A percentile compares a stretch with the other conserved stretches of the same genome.
These are phyloP conservation scores for Sphaerodactylus townsendi DNA, from an alignment of 2,113 vertebrate species.

Conservation along the genomic window DNA sequence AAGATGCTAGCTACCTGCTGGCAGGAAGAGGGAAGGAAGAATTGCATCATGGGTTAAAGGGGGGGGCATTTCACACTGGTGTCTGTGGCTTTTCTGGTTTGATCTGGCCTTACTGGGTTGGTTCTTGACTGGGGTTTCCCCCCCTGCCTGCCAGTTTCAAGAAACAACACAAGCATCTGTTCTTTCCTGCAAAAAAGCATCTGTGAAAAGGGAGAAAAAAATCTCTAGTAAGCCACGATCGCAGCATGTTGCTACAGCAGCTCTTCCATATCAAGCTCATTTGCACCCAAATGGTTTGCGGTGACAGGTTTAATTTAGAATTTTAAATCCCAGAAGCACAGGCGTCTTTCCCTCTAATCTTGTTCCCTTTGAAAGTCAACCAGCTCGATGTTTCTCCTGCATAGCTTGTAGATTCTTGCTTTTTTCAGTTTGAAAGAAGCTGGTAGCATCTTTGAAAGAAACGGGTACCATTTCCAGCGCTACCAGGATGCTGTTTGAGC, in stretches of 20 bases:
- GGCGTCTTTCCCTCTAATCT: too few relatives aligned
- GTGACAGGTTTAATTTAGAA: neutral
- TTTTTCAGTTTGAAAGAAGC: neutral
- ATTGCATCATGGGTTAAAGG: neutral
- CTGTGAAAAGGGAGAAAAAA: neutral
- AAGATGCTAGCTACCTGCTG: neutral
- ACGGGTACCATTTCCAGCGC: too few relatives aligned
- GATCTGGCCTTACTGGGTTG: neutral
- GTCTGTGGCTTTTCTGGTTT: neutral
- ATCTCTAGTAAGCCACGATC: neutral
- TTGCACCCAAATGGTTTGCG: neutral
- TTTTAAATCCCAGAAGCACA: neutral
- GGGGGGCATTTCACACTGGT: neutral
- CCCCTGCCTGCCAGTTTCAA: neutral
- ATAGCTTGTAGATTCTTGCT: neutral
- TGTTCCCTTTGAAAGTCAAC: neutral
- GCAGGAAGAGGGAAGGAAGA: neutral
- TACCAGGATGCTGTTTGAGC: too few relatives aligned
- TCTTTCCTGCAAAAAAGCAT: neutral
- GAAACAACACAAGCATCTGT: neutral
- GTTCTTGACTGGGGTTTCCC: neutral
- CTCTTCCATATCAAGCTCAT: neutral
- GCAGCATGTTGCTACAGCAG: neutral
- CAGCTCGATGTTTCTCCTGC: neutral
- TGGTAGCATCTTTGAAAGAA: neutral